Evolutionary conservation across 2,888 invertebrate genomes (phyloP), one percentile per base, ranked within the genome.

Genomic region (Bruchidius siliquastri): DNA sequence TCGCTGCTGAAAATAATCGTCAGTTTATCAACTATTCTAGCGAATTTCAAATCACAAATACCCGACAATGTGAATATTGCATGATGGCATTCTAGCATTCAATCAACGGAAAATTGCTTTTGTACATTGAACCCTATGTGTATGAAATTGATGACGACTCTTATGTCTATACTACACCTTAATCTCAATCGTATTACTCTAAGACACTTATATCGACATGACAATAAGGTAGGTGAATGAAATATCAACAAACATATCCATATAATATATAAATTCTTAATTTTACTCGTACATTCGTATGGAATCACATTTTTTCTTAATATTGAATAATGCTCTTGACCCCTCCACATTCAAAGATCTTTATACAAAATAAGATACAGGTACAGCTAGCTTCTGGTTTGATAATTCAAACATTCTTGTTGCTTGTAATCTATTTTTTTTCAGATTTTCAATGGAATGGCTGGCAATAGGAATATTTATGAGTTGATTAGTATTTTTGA

Each of bases 261-360:
- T 49, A 49, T 49, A 4, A 49, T 49, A 49, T 49, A 13, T 49
- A 49, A 49, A 49, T 49, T 13, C 49, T 49, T 49, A 49, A 13
- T 18, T 49, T 49, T 49, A 49, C 49, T 49, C 49, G 49, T 49
- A 49, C 49, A 49, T 49, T 49, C 49, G 49, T 49, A 80, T 80
- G 79, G 80, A 81, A 82, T 82, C 81, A 81, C 81, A 81, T 79
- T 78, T 77, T 77, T 69, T 49, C 49, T 8, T 71, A 77, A 76
- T 74, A 74, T 76, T 77, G 75, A 78, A 72, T 76, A 66, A 73
- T 73, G 73, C 69, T 73, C 67, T 73, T 73, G 73, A 73, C 70
- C 73, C 73, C 71, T 71, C 68, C 69, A 67, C 69, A 74, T 71
- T 74, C 69, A 71, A 30, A 30, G 21, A 49, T 69, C 72, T 74